Evolutionary conservation across 2,797 vertebrate species (phyloP).

Genomic region (Babyrousa celebensis): DNA sequence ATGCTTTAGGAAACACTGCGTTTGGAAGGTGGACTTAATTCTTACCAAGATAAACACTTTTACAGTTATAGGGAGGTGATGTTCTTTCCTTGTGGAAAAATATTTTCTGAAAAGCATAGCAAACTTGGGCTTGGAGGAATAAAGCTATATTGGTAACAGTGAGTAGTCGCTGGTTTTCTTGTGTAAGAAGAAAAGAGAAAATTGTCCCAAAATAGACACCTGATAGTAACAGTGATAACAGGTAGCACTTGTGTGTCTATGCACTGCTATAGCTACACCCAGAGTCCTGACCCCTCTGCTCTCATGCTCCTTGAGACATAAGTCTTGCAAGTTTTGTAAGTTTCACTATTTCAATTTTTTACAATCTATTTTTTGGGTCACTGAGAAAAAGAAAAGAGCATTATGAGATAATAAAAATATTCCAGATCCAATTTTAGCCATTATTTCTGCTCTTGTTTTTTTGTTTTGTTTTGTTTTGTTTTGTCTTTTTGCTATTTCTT

Average conservation of each 20-base stretch:
- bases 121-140: not conserved
- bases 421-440: not conserved
- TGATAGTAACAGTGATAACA: not conserved
- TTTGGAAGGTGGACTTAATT: not conserved
- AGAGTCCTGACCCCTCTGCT: not conserved
- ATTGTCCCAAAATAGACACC: not conserved
- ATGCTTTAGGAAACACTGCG: not conserved
- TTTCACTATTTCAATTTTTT: not conserved
- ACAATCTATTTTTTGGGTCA: not conserved
- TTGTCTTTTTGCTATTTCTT: too few species aligned
- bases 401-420: not conserved
- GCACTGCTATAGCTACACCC: fast-evolving
- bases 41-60: slow-evolving; percentile 36
- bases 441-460: not conserved
- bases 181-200: slow-evolving; percentile 7
- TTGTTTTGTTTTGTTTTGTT: not conserved
- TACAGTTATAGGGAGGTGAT: not conserved
- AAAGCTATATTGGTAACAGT: not conserved
- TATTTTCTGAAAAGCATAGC: not conserved
- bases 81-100: slow-evolving; percentile 49
- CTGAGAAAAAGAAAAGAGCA: not conserved
- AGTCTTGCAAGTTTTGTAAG: not conserved
- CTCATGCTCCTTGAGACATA: not conserved
- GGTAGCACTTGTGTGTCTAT: too few species aligned
- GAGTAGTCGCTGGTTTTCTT: not conserved